Conservation (phyloP, 2,113 vertebrate species). For the Gambusia holbrooki region DNA sequence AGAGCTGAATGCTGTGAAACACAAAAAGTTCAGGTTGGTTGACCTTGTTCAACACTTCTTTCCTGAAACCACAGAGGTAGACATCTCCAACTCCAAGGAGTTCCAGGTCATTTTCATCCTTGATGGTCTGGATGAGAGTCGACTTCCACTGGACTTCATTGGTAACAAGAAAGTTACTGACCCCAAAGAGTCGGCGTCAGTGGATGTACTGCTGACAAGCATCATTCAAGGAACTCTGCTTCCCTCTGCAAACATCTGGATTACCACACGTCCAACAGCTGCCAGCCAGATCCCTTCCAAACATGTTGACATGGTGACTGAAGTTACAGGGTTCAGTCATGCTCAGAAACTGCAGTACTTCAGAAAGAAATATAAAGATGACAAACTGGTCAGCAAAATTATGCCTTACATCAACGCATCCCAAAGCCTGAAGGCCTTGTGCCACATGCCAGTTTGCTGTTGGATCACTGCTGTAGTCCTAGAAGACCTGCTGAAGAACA, state of each 20-base stretch:
- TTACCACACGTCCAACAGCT: neutral
- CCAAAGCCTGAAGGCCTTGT: slow-evolving; percentile 23
- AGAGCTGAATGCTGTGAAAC: neutral
- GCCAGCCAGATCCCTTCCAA: neutral
- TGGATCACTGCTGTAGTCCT: slow-evolving; percentile 20
- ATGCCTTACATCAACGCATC: slow-evolving; percentile 17
- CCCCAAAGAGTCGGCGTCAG: neutral
- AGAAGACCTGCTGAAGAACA: neutral
- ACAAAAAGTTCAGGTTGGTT: slow-evolving; percentile 1
- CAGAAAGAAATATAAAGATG: slow-evolving; percentile 10
- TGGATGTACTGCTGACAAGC: slow-evolving; percentile 14
- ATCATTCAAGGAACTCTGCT: slow-evolving; percentile 13
- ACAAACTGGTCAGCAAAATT: neutral
- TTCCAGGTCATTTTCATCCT: slow-evolving; percentile 12
- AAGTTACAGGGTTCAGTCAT: slow-evolving; percentile 12
- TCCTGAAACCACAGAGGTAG: slow-evolving; percentile 9
- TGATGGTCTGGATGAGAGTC: slow-evolving; percentile 3
- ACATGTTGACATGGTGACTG: slow-evolving; percentile 13
- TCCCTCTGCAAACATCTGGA: slow-evolving; percentile 5
- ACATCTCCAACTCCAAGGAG: slow-evolving; percentile 7
- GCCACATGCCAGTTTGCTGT: slow-evolving; percentile 23
- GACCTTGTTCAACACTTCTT: slow-evolving; percentile 5
- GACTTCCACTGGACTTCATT: slow-evolving; percentile 20
- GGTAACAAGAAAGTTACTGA: neutral
- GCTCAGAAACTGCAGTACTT: slow-evolving; percentile 28